phyloP scores from a whole-genome alignment of 92 coral and sea anemone genomes.

The Plumapathes pennacea region DNA sequence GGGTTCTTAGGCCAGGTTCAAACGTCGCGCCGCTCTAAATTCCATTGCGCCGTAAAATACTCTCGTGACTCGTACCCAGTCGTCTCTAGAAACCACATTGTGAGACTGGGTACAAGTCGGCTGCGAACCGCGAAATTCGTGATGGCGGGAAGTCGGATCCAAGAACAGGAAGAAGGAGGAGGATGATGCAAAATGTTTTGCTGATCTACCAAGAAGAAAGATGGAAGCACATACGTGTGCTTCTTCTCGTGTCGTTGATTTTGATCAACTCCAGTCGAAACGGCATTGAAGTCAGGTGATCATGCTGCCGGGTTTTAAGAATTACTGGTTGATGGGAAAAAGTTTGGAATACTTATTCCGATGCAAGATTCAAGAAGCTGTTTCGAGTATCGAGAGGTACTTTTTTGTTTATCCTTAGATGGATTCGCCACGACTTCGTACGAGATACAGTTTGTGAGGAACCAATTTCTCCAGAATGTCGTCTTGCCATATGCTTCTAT shows the following conservation, averaged over 20 bases:
- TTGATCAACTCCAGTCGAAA: conserved; percentile 23
- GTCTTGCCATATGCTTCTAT: conserved; percentile 23
- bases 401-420: conserved; percentile 30
- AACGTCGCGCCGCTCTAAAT: no score
- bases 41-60: no score
- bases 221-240: conserved; percentile 39
- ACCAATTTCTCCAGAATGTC: conserved; percentile 27
- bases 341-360: conserved; percentile 32
- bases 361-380: conserved; percentile 26
- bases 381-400: conserved; percentile 34
- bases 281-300: conserved; percentile 3
- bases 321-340: conserved; percentile 28
- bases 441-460: conserved; percentile 22
- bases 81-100: no score
- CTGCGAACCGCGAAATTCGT: no score
- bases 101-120: no score
- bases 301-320: conserved; percentile 30
- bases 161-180: conserved; percentile 36
- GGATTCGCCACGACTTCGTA: conserved; percentile 18
- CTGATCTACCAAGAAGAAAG: conserved; percentile 36
- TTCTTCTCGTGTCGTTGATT: conserved; percentile 42
- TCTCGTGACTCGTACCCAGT: no score
- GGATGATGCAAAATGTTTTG: conserved; percentile 32
- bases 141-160: no score
- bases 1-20: no score